phyloP scores from a whole-genome alignment of 2,113 vertebrate species.

The Vicugna pacos region DNA sequence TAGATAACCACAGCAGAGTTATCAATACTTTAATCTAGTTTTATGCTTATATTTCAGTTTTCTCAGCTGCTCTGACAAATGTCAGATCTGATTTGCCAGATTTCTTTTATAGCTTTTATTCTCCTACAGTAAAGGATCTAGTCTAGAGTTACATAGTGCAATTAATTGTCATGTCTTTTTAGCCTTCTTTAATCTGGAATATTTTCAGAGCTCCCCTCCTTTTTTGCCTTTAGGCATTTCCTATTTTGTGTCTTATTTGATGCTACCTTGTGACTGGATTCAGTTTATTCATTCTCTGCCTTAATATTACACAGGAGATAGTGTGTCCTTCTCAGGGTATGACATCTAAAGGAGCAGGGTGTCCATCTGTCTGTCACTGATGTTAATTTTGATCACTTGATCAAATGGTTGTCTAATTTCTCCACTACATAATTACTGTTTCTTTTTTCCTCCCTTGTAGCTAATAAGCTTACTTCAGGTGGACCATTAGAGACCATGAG shows the following conservation, averaged over 20 bases:
- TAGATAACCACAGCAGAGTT: not conserved
- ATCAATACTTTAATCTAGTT: not conserved
- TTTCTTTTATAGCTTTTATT: not conserved
- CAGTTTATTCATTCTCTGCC: constrained; percentile 3
- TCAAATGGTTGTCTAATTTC: constrained; percentile 10
- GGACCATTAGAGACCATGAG: not conserved
- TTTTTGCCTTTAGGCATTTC: not conserved
- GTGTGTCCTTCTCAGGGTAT: not conserved
- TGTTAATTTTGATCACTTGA: not conserved
- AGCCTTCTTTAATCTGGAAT: not conserved
- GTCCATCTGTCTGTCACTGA: not conserved
- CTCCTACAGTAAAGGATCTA: not conserved
- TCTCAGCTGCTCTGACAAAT: not conserved
- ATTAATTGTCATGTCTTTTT: not conserved
- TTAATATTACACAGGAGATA: not conserved
- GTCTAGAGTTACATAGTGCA: not conserved
- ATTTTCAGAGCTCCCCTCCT: not conserved
- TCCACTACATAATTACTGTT: not conserved
- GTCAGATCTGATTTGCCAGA: not conserved
- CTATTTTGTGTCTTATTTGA: not conserved
- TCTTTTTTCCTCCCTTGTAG: not conserved
- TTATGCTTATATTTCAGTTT: not conserved
- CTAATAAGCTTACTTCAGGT: not conserved
- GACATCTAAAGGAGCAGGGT: too few relatives aligned
- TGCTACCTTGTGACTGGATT: not conserved